These are phyloP conservation scores for Hypotaenidia okinawae DNA, from an alignment of 2,797 vertebrate genomes.

Conservation along the genomic window DNA sequence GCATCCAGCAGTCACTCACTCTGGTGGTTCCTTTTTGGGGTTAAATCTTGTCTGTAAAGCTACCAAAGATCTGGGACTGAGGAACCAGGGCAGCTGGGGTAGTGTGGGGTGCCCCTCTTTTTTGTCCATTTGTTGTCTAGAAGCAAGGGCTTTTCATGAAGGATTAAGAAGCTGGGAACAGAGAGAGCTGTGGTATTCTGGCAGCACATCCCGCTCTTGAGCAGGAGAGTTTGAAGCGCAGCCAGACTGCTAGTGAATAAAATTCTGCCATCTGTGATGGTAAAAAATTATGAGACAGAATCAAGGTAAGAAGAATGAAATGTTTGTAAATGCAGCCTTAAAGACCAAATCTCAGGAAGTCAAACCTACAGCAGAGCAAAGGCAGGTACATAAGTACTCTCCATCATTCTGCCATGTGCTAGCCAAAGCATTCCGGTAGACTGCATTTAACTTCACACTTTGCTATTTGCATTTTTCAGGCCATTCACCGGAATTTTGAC, in stretches of 20 bases:
- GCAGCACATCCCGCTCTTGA: slow-evolving; percentile 5
- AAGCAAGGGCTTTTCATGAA: background rate
- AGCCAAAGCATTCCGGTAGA: background rate
- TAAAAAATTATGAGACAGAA: background rate
- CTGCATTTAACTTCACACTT: background rate
- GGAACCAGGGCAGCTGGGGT: background rate
- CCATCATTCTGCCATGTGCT: background rate
- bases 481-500: background rate
- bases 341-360: background rate
- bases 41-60: background rate
- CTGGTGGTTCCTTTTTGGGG: background rate
- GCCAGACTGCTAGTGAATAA: slow-evolving; percentile 6
- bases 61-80: background rate
- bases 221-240: slow-evolving; percentile 25
- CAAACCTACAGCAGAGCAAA: background rate
- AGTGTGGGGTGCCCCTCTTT: background rate
- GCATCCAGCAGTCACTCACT: accelerated
- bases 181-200: slow-evolving; percentile 34
- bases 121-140: slow-evolving; percentile 19
- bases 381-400: background rate
- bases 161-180: slow-evolving; percentile 23
- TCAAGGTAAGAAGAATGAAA: slow-evolving; percentile 10
- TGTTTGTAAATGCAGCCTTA: background rate
- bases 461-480: background rate
- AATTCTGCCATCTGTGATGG: slow-evolving; percentile 57